Conservation (phyloP, 1,140 invertebrate species). For the Drosophila malerkotliana region DNA sequence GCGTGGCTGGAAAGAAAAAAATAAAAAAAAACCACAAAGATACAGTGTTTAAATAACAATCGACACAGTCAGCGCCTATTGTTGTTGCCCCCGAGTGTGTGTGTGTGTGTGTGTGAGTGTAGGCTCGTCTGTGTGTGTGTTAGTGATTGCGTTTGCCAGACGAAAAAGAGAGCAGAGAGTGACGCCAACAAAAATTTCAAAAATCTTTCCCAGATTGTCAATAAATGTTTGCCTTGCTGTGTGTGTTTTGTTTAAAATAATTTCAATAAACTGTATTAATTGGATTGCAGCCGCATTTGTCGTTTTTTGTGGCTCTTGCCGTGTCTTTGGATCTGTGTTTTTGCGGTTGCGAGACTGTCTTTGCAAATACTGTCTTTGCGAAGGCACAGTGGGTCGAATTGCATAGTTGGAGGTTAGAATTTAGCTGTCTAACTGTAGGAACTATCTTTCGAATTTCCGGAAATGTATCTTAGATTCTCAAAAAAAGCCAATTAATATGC, state of each 20-base stretch:
- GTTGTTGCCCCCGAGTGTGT: slow-evolving; percentile 50
- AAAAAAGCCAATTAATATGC: background rate
- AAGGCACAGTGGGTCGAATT: slow-evolving; percentile 12
- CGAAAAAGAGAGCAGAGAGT: slow-evolving; percentile 29
- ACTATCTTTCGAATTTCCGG: background rate
- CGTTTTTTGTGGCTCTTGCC: slow-evolving; percentile 36
- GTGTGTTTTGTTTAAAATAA: slow-evolving; percentile 34
- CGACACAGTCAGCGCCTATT: slow-evolving; percentile 41
- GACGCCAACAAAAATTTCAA: slow-evolving; percentile 72
- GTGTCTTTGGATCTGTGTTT: slow-evolving; percentile 23
- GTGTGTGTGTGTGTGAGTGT: slow-evolving; percentile 23
- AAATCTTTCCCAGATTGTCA: slow-evolving; percentile 43
- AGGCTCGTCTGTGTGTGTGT: slow-evolving; percentile 20
- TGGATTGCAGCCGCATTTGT: slow-evolving; percentile 48
- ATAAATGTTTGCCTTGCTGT: slow-evolving; percentile 15
- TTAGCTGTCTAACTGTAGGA: no score
- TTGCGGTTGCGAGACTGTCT: slow-evolving; percentile 50
- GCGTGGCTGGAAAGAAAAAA: slow-evolving; percentile 22
- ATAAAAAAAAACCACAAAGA: slow-evolving; percentile 1
- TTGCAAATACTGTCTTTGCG: slow-evolving; percentile 57
- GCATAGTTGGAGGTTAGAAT: background rate
- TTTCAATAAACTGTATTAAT: slow-evolving; percentile 65
- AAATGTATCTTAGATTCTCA: slow-evolving; percentile 32
- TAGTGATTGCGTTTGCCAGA: slow-evolving; percentile 29
- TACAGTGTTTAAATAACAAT: slow-evolving; percentile 45